A percentile compares a stretch with the other conserved stretches of the same genome.
Evolutionary conservation across 2,888 invertebrate species (phyloP).

Genomic region (Parascotia fuliginaria): DNA sequence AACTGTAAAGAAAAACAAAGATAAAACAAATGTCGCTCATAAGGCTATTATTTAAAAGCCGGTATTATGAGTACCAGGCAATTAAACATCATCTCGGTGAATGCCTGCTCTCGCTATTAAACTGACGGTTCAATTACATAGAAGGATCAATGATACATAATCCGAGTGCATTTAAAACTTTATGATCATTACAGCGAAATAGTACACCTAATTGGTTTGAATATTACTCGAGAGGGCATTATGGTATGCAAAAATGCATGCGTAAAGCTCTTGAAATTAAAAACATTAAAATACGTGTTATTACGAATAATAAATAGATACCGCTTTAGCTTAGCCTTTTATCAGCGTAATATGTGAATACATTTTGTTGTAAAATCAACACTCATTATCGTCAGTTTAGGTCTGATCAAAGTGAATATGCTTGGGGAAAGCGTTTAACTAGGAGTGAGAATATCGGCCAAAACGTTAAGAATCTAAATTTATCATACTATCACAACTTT

Average conservation of each 20-base stretch:
- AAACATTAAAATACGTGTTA: constrained; percentile 32
- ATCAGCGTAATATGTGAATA: no score
- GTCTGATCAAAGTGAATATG: no score
- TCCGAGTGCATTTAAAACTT: constrained; percentile 35
- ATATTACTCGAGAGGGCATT: constrained; percentile 23
- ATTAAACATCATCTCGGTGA: constrained; percentile 37
- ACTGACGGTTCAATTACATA: constrained; percentile 54
- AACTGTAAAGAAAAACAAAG: constrained; percentile 15
- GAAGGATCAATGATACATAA: constrained; percentile 20
- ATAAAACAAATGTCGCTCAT: constrained; percentile 10
- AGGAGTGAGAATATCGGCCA: no score
- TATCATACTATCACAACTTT: no score
- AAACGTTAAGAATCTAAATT: no score
- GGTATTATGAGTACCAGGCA: constrained; percentile 28
- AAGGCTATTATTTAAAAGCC: constrained; percentile 12
- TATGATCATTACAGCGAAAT: constrained; percentile 41
- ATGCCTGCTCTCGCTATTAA: constrained; percentile 24
- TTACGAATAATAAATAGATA: constrained; percentile 46
- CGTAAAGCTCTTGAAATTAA: constrained; percentile 13
- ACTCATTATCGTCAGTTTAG: no score
- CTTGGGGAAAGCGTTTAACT: no score
- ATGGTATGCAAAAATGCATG: constrained; percentile 13
- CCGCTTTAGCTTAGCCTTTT: constrained; percentile 8
- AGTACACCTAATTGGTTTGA: constrained; percentile 40
- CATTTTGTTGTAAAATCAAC: no score